Conservation (phyloP, 2,888 invertebrate species). For the Sabatieria punctata region DNA sequence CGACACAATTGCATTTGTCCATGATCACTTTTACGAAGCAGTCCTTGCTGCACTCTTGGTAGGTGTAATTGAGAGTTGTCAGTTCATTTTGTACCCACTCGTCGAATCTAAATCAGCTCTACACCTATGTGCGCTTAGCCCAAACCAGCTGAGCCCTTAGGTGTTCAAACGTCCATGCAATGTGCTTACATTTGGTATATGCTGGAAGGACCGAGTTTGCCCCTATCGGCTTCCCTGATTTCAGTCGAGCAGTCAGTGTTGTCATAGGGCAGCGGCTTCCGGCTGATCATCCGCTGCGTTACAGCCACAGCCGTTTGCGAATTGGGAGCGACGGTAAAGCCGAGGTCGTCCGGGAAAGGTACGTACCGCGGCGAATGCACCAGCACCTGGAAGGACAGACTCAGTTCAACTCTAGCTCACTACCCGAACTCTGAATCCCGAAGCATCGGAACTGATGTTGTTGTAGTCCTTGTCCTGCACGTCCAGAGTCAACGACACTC, state of each 20-base stretch:
- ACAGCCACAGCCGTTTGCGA: conserved; percentile 5
- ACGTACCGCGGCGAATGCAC: conserved; percentile 6
- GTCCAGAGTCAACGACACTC: conserved; percentile 3
- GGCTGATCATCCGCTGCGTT: neutral
- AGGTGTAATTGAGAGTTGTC: conserved; percentile 5
- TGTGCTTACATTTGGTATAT: too few species aligned
- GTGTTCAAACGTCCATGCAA: too few species aligned
- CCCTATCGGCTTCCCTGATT: too few species aligned
- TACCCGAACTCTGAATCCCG: conserved; percentile 5
- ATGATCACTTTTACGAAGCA: neutral
- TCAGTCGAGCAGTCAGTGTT: conserved; percentile 7
- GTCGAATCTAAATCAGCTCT: too few species aligned
- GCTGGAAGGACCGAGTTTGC: too few species aligned
- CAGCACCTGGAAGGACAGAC: conserved; percentile 3
- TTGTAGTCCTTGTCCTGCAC: conserved; percentile 3
- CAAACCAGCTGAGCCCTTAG: too few species aligned
- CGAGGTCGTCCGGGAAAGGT: conserved; percentile 8
- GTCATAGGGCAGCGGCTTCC: conserved; percentile 9
- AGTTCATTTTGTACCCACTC: too few species aligned
- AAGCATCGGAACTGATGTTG: neutral
- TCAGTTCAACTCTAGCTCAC: too few species aligned
- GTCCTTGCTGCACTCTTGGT: neutral
- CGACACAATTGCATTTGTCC: neutral
- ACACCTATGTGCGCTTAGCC: too few species aligned
- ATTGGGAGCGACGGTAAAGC: conserved; percentile 8